A percentile compares a stretch with the other conserved stretches of the same genome.
Conservation (phyloP, 2,888 invertebrate species). For the Galeruca laticollis region DNA sequence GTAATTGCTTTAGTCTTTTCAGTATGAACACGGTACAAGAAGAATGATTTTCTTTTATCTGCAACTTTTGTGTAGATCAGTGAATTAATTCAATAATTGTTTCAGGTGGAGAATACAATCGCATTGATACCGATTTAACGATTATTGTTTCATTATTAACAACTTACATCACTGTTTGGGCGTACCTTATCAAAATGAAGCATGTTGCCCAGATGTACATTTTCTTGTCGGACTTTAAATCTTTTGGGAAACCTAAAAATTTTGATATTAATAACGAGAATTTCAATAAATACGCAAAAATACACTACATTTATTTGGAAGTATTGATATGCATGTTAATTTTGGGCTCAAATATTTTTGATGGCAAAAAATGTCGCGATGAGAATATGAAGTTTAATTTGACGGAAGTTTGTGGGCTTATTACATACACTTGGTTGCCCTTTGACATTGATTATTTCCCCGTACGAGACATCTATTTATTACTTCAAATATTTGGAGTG, state of each 20-base stretch:
- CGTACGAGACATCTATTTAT: conserved; percentile 31
- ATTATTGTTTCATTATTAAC: conserved; percentile 27
- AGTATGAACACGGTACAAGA: too few species aligned
- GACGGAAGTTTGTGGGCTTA: conserved; percentile 40
- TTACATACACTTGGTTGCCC: conserved; percentile 43
- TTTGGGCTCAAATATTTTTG: conserved; percentile 28
- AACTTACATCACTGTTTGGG: conserved; percentile 10
- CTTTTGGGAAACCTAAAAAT: conserved; percentile 40
- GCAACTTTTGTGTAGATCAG: background rate
- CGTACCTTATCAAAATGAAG: conserved; percentile 17
- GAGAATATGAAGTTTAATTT: conserved; percentile 33
- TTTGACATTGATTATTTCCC: conserved; percentile 44
- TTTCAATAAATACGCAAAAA: conserved; percentile 34
- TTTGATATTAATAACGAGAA: conserved; percentile 38
- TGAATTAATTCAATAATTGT: background rate
- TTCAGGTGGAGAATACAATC: conserved; percentile 28
- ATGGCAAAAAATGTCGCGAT: conserved; percentile 26
- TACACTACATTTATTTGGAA: conserved; percentile 38
- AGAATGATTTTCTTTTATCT: too few species aligned
- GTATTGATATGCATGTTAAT: conserved; percentile 10
- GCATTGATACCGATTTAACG: conserved; percentile 30
- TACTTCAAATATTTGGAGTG: conserved; percentile 30
- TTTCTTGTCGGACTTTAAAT: conserved; percentile 38
- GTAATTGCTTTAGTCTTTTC: too few species aligned
- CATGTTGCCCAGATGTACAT: conserved; percentile 25